These are phyloP conservation scores for Bedellia somnulentella DNA, from an alignment of 2,888 invertebrate species.

Conservation along the genomic window DNA sequence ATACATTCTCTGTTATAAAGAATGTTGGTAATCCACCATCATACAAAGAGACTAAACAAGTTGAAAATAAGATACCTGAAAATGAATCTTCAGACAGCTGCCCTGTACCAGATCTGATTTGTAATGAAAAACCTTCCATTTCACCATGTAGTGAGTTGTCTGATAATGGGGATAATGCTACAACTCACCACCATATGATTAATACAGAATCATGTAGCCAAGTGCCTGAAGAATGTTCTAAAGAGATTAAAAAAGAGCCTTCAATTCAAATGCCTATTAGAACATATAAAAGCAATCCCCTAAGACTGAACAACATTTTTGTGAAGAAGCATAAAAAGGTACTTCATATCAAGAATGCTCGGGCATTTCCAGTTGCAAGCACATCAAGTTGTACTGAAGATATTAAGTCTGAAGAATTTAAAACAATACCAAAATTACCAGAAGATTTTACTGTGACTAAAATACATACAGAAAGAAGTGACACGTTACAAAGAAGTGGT, in stretches of 20 bases:
- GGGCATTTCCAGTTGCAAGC: slow-evolving; percentile 13
- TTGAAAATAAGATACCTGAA: slow-evolving; percentile 32
- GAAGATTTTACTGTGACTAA: slow-evolving; percentile 35
- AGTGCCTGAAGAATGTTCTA: slow-evolving; percentile 10
- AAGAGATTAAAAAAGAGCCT: slow-evolving; percentile 11
- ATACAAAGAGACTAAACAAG: slow-evolving; percentile 24
- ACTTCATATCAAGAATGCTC: slow-evolving; percentile 44
- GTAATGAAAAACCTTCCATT: slow-evolving; percentile 54
- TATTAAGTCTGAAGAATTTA: slow-evolving; percentile 22
- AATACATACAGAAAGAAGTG: slow-evolving; percentile 16
- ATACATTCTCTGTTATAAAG: slow-evolving; percentile 47
- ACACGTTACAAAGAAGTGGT: slow-evolving; percentile 10
- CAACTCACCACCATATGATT: slow-evolving; percentile 24
- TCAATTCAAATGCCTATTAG: slow-evolving; percentile 13
- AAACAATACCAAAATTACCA: slow-evolving; percentile 25
- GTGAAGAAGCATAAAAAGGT: slow-evolving; percentile 48
- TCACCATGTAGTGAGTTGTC: slow-evolving; percentile 53
- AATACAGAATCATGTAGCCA: slow-evolving; percentile 22
- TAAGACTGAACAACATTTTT: slow-evolving; percentile 43
- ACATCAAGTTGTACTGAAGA: slow-evolving; percentile 13
- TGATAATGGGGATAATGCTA: slow-evolving; percentile 44
- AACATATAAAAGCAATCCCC: slow-evolving; percentile 20
- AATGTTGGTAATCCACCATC: slow-evolving; percentile 37
- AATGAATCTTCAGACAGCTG: slow-evolving; percentile 44
- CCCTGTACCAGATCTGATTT: slow-evolving; percentile 50